phyloP scores from a whole-genome alignment of 2,797 vertebrate genomes.

The Miichthys miiuy region DNA sequence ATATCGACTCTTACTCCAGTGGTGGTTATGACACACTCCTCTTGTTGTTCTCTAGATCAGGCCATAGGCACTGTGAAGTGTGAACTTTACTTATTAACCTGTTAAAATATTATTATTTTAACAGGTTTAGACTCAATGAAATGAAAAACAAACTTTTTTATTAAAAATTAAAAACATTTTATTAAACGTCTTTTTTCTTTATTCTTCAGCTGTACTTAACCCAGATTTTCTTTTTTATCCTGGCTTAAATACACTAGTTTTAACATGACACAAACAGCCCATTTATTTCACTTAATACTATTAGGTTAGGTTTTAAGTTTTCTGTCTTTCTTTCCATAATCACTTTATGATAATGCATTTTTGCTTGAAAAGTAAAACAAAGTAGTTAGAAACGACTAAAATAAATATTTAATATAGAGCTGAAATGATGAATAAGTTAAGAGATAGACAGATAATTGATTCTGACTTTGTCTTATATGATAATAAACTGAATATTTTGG shows the following conservation, averaged over 20 bases:
- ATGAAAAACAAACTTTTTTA: background rate
- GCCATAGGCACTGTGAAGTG: background rate
- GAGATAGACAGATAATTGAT: background rate
- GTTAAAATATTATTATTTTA: too few species aligned
- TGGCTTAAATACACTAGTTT: background rate
- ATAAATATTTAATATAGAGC: background rate
- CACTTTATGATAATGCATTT: background rate
- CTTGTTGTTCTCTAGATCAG: constrained; percentile 1
- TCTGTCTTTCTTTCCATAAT: background rate
- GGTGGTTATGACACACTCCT: background rate
- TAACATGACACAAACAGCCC: background rate
- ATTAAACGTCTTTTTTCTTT: background rate
- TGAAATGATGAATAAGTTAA: background rate
- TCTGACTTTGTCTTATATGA: background rate
- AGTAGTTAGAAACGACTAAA: background rate
- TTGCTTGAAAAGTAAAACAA: background rate
- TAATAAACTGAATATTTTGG: background rate
- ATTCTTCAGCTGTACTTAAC: background rate
- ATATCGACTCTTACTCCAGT: constrained; percentile 3
- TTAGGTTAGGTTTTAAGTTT: background rate
- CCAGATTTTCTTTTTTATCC: background rate
- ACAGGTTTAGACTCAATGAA: background rate
- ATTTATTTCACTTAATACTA: background rate
- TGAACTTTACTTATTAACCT: too few species aligned
- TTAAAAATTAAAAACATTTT: too few species aligned